Conservation (phyloP, 2,888 invertebrate genomes). For the Panopea generosa region DNA sequence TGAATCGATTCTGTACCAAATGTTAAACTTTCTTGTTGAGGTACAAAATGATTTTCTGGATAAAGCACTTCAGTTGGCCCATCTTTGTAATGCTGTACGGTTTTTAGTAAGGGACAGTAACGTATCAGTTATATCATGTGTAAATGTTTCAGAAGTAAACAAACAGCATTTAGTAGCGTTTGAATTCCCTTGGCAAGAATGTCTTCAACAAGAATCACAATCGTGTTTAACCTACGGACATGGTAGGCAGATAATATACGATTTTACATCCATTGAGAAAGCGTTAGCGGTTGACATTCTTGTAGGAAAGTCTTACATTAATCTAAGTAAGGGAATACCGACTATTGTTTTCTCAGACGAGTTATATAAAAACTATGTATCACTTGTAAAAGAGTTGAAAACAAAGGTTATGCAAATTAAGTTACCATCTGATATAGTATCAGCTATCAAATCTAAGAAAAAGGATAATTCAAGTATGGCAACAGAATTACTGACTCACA, state of each 20-base stretch:
- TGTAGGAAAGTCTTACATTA: conserved; percentile 41
- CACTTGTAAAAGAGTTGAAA: conserved; percentile 41
- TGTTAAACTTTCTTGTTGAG: conserved; percentile 39
- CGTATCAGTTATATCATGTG: conserved; percentile 17
- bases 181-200: conserved; percentile 33
- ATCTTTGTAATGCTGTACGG: conserved; percentile 28
- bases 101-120: conserved; percentile 29
- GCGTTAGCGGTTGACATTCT: conserved; percentile 50
- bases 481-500: conserved; percentile 49
- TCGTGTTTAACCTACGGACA: conserved; percentile 44
- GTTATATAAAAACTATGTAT: conserved; percentile 58
- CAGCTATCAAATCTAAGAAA: conserved; percentile 38
- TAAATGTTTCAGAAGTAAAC: conserved; percentile 41
- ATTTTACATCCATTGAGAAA: conserved; percentile 62
- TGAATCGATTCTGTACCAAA: conserved; percentile 31
- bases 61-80: conserved; percentile 14
- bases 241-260: conserved; percentile 52
- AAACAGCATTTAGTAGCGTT: conserved; percentile 7
- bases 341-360: conserved; percentile 62
- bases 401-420: conserved; percentile 40
- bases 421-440: conserved; percentile 45
- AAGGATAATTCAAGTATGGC: conserved; percentile 36
- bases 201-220: conserved; percentile 50
- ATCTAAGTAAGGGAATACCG: conserved; percentile 33
- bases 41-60: conserved; percentile 63